These are phyloP conservation scores for Ranitomeya imitator DNA, from an alignment of 2,113 vertebrate genomes.

Conservation along the genomic window DNA sequence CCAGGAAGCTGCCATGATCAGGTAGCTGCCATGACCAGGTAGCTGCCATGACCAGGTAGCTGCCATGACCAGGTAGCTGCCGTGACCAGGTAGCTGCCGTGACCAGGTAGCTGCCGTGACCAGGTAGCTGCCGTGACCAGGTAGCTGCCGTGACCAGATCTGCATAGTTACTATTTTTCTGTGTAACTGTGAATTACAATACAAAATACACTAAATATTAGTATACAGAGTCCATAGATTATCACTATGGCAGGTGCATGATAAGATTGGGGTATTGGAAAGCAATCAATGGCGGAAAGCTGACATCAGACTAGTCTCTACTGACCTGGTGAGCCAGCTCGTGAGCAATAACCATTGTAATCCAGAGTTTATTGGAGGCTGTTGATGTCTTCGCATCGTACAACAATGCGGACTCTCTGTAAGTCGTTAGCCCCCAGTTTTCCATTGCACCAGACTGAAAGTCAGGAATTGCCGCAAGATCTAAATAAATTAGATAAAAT, in stretches of 20 bases:
- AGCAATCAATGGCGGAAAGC: no score
- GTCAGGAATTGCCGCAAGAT: constrained; percentile 80
- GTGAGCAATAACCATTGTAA: constrained; percentile 75
- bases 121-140: neutral
- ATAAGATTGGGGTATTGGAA: no score
- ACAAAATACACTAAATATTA: no score
- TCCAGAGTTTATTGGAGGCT: constrained; percentile 70
- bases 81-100: neutral
- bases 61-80: neutral
- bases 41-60: neutral
- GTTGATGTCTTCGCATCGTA: constrained; percentile 75
- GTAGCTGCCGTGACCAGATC: neutral
- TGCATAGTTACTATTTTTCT: neutral
- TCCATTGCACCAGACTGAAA: constrained; percentile 82
- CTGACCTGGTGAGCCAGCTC: constrained; percentile 81
- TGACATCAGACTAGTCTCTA: neutral
- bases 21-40: neutral
- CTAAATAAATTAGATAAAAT: constrained; percentile 60
- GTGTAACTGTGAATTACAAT: no score
- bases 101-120: neutral
- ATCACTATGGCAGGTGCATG: no score
- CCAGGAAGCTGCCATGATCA: neutral
- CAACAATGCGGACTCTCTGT: constrained; percentile 72
- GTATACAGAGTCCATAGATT: neutral
- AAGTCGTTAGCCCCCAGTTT: constrained; percentile 81